phyloP scores from a whole-genome alignment of 1,140 invertebrate species.

The Carcinoscorpius rotundicauda region DNA sequence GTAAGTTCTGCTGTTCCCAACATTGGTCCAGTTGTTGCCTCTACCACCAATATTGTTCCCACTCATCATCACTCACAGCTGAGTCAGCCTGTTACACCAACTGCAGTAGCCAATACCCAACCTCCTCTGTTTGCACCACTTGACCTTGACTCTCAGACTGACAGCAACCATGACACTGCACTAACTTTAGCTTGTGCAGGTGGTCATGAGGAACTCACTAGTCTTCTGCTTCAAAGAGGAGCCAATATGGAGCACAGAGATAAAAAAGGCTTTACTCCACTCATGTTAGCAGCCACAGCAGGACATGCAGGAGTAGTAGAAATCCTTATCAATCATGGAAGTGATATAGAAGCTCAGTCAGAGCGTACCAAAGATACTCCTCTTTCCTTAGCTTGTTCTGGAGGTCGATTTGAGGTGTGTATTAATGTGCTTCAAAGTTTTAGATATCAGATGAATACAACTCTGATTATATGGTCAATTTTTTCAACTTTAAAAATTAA shows the following conservation, averaged over 20 bases:
- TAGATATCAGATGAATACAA: too few species aligned
- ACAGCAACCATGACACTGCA: slow-evolving; percentile 96
- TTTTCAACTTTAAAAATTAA: too few species aligned
- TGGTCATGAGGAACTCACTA: slow-evolving; percentile 89
- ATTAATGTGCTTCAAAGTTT: neutral
- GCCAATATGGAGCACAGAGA: slow-evolving; percentile 96
- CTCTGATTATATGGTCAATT: too few species aligned
- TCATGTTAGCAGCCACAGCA: slow-evolving; percentile 92
- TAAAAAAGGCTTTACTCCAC: slow-evolving; percentile 97
- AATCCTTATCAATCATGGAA: slow-evolving; percentile 77
- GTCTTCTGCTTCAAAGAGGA: slow-evolving; percentile 72
- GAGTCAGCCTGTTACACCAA: slow-evolving; percentile 5
- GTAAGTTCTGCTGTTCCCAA: slow-evolving; percentile 10
- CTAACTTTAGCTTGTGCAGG: slow-evolving; percentile 93
- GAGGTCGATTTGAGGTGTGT: slow-evolving; percentile 73
- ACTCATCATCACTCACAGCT: slow-evolving; percentile 11
- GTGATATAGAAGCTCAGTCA: slow-evolving; percentile 95
- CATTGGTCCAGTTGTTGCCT: slow-evolving; percentile 5
- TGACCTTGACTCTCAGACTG: slow-evolving; percentile 91
- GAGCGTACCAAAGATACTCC: slow-evolving; percentile 98
- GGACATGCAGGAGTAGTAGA: slow-evolving; percentile 84
- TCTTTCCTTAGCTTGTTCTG: slow-evolving; percentile 90
- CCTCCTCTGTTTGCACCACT: slow-evolving; percentile 24
- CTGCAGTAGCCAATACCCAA: slow-evolving; percentile 1
- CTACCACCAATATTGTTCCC: neutral